Percentiles rank a stretch among this genome's conserved stretches.
Conservation (phyloP, 2,888 invertebrate genomes). For the Meganola albula region DNA sequence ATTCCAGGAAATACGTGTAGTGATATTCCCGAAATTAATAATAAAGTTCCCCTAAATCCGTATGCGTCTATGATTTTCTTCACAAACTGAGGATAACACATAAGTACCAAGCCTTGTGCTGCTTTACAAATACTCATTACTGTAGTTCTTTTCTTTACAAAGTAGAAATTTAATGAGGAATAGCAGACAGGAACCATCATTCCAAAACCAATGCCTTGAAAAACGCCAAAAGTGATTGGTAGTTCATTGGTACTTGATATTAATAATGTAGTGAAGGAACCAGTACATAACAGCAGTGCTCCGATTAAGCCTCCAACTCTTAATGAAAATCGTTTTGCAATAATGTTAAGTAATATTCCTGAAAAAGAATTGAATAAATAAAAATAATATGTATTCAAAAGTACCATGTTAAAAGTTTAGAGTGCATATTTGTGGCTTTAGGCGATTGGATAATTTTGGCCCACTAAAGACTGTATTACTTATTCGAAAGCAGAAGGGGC, state of each 20-base stretch:
- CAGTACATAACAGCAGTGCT: conserved; percentile 65
- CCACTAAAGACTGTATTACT: no score
- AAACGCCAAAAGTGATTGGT: conserved; percentile 73
- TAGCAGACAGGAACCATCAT: conserved; percentile 80
- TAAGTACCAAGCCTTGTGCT: conserved; percentile 74
- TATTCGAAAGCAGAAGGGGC: no score
- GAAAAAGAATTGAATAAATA: conserved; percentile 27
- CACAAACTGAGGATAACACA: conserved; percentile 77
- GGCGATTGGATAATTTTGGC: no score
- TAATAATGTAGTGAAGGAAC: conserved; percentile 73
- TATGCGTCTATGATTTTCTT: conserved; percentile 68
- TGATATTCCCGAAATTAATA: conserved; percentile 78
- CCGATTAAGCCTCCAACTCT: conserved; percentile 77
- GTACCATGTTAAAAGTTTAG: no score
- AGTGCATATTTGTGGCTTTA: no score
- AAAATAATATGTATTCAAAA: background rate
- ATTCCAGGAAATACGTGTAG: conserved; percentile 79
- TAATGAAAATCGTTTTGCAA: conserved; percentile 72
- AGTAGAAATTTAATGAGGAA: conserved; percentile 80
- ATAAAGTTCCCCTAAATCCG: conserved; percentile 80
- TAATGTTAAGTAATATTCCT: conserved; percentile 79
- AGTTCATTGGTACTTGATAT: conserved; percentile 76
- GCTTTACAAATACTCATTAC: conserved; percentile 81
- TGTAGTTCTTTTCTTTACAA: conserved; percentile 76
- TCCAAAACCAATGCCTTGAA: conserved; percentile 81